These are phyloP conservation scores for Philotrypesis tridentata DNA, from an alignment of 1,140 invertebrate genomes.

Conservation along the genomic window DNA sequence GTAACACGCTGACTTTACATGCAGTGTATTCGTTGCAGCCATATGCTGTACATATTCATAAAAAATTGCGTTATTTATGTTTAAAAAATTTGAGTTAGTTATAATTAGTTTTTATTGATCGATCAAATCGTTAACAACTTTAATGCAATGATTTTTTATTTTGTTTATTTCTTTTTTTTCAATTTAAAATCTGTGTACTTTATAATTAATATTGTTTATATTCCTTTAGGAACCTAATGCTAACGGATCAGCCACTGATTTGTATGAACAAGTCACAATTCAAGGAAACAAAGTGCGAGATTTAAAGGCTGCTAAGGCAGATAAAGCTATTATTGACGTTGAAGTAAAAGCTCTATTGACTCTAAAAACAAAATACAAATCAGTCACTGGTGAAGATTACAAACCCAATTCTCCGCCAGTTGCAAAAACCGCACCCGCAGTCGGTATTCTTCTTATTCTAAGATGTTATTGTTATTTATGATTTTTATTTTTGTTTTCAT, in stretches of 20 bases:
- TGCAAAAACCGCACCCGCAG: constrained; percentile 30
- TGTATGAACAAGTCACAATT: constrained; percentile 42
- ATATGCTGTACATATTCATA: neutral
- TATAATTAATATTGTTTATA: too few species aligned
- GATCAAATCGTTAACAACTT: neutral
- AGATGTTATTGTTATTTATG: neutral
- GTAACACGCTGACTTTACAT: neutral
- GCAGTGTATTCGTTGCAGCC: neutral
- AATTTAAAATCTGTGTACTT: neutral
- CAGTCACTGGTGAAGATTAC: constrained; percentile 78
- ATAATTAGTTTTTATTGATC: too few species aligned
- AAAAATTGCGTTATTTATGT: neutral
- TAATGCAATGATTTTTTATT: too few species aligned
- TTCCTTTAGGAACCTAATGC: neutral
- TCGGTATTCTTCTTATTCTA: neutral
- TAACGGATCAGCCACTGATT: neutral
- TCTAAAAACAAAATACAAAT: constrained; percentile 82
- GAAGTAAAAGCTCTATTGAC: constrained; percentile 77
- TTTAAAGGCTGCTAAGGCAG: constrained; percentile 74
- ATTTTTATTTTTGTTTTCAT: neutral
- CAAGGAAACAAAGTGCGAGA: constrained; percentile 60
- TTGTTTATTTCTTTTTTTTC: too few species aligned
- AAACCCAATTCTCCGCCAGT: constrained; percentile 67
- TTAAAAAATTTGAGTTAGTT: neutral
- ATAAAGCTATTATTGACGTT: constrained; percentile 50